Evolutionary conservation across 2,888 invertebrate genomes (phyloP), one percentile per base, ranked within the genome.

Genomic region (Ochropleura leucogaster): DNA sequence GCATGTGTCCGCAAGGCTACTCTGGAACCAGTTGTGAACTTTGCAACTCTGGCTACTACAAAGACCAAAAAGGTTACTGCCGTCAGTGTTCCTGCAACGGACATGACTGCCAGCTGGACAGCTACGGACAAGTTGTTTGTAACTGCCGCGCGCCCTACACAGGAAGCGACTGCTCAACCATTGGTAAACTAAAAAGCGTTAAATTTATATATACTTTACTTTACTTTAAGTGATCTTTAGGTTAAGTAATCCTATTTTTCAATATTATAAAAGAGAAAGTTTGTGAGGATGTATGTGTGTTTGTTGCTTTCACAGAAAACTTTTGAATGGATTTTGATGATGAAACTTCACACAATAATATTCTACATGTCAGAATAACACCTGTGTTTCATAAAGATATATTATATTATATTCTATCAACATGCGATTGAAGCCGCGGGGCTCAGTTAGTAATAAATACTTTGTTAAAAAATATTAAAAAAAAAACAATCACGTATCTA

Each of bases 1-100:
- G 99, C 92, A 95, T 97, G 68, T 99, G 99, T 90, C 99, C 99
- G 0, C 89, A 94, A 0, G 99, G 98, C 1, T 99, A 98, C 89
- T 95, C 95, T 14, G 99, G 99, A 72, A 97, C 97, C 0, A 99
- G 98, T 69, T 99, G 99, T 90, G 99, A 99, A 93, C 94, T 91
- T 9, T 99, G 99, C 89, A 94, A 97, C 0, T 90, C 97, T 0
- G 97, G 98, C 16, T 97, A 97, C 92, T 98, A 98, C 92, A 97
- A 98, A 74, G 98, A 98, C 86, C 93, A 93, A 0, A 96, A 94
- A 69, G 97, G 97, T 14, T 93, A 96, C n/a, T 98, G 99, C 87
- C 95, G 94, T 7, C 95, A 91, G 49, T 99, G 99, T 89, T 98
- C 98, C 5, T 99, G 99, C 93, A 97, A 97, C 89, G 97, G 97